These are phyloP conservation scores for Elymnias hypermnestra DNA, from an alignment of 1,140 invertebrate species.

Conservation along the genomic window DNA sequence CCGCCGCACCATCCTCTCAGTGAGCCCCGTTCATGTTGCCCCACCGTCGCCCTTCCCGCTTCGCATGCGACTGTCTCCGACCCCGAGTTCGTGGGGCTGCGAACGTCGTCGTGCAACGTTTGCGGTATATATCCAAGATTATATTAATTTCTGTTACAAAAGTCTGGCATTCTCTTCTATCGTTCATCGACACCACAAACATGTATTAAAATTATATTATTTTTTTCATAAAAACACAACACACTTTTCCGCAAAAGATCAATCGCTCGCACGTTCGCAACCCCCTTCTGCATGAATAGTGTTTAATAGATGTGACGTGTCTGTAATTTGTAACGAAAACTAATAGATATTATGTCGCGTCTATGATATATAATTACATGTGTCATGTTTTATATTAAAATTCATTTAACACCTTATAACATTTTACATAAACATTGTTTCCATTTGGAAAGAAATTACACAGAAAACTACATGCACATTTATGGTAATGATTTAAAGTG, in stretches of 20 bases:
- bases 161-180: constrained; percentile 24
- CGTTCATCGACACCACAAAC: neutral
- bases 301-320: constrained; percentile 60
- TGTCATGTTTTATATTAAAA: no score
- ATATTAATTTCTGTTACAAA: constrained; percentile 27
- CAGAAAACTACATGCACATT: no score
- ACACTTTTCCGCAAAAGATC: neutral
- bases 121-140: constrained; percentile 51
- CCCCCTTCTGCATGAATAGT: constrained; percentile 71
- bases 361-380: no score
- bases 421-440: no score
- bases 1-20: constrained; percentile 75
- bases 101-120: constrained; percentile 50
- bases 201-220: neutral
- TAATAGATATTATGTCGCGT: no score
- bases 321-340: constrained; percentile 25
- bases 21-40: constrained; percentile 75
- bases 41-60: constrained; percentile 73
- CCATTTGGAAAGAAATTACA: no score
- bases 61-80: constrained; percentile 74
- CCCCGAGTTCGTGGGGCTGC: constrained; percentile 66
- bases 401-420: no score
- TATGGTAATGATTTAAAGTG: no score
- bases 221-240: neutral
- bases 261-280: constrained; percentile 59